A percentile compares a stretch with the other conserved stretches of the same genome.
Evolutionary conservation across 1,140 invertebrate genomes (phyloP).

Genomic region (Ridgeia piscesae): DNA sequence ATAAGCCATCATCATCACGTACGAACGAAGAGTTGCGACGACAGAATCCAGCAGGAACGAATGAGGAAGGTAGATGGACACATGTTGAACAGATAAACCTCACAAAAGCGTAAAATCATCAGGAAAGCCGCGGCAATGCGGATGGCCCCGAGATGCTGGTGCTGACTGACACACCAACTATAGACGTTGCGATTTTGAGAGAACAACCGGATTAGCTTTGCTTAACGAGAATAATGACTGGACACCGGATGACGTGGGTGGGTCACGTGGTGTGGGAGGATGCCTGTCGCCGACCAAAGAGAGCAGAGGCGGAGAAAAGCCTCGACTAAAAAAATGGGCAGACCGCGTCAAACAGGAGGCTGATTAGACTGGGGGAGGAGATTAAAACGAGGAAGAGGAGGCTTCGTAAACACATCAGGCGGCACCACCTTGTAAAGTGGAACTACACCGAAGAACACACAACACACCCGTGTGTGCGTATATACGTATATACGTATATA

Average conservation of each 20-base stretch:
- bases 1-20: no score
- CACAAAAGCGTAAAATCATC: not conserved
- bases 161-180: not conserved
- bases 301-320: not conserved
- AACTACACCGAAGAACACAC: no score
- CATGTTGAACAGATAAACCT: not conserved
- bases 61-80: not conserved
- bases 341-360: no score
- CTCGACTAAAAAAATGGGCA: not conserved
- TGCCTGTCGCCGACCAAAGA: no score
- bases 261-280: not conserved
- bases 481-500: conserved; percentile 29
- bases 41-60: not conserved
- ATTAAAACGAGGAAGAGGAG: no score
- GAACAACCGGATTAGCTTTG: conserved; percentile 19
- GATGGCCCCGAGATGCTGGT: not conserved
- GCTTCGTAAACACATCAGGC: no score
- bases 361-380: no score
- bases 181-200: not conserved
- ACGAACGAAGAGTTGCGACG: not conserved
- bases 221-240: conserved; percentile 9
- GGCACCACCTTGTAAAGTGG: no score
- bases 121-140: not conserved
- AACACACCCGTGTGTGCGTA: not conserved
- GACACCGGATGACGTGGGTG: conserved; percentile 1